Percentiles rank a stretch among this genome's conserved stretches.
These are phyloP conservation scores for Noctua pronuba DNA, from an alignment of 2,888 invertebrate species.

Conservation along the genomic window DNA sequence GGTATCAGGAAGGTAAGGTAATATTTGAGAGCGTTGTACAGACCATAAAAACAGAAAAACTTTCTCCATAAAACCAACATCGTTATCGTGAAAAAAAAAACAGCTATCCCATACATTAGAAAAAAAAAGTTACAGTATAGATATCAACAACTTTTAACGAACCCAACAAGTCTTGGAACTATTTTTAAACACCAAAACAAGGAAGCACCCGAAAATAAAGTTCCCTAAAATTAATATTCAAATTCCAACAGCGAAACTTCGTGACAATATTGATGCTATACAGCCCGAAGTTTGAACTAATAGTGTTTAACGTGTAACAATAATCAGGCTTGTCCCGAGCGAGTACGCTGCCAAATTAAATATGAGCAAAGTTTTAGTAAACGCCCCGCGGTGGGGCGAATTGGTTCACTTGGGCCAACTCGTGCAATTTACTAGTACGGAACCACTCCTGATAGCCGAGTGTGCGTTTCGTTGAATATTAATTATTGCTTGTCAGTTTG, in stretches of 20 bases:
- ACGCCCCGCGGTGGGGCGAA: constrained; percentile 60
- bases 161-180: constrained; percentile 4
- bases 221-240: constrained; percentile 47
- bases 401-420: constrained; percentile 68
- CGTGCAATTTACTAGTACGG: constrained; percentile 65
- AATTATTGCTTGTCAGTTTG: constrained; percentile 69
- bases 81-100: neutral
- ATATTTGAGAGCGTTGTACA: no score
- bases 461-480: constrained; percentile 69
- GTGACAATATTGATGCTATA: constrained; percentile 62
- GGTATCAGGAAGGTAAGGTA: neutral
- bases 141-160: neutral
- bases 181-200: constrained; percentile 4
- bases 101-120: neutral
- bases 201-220: constrained; percentile 1
- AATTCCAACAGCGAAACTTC: constrained; percentile 51
- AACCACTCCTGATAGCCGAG: constrained; percentile 64
- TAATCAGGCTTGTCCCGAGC: constrained; percentile 62
- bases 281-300: constrained; percentile 58
- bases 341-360: constrained; percentile 70
- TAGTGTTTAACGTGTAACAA: constrained; percentile 66
- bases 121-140: neutral
- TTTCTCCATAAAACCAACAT: neutral
- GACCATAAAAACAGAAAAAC: neutral
- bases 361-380: constrained; percentile 69